Percentiles rank a stretch among this genome's conserved stretches.
phyloP scores from a whole-genome alignment of 2,113 vertebrate genomes.

The Syngnathus scovelli region DNA sequence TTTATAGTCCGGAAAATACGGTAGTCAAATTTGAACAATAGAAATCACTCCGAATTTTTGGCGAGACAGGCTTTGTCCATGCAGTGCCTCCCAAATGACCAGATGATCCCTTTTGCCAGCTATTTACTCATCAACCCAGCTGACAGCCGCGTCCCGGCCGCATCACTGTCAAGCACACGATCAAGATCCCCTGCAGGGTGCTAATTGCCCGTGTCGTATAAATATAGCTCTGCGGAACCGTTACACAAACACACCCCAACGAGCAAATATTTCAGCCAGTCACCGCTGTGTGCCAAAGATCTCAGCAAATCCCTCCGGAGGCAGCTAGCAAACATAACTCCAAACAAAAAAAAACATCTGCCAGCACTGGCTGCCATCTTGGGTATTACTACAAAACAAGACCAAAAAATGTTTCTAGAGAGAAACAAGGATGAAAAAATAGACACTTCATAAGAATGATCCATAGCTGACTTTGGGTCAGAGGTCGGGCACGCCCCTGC shows the following conservation, averaged over 20 bases:
- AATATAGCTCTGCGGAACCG: slow-evolving; percentile 13
- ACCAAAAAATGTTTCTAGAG: too few relatives aligned
- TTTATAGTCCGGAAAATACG: too few relatives aligned
- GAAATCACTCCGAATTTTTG: not conserved
- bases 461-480: not conserved
- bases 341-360: slow-evolving; percentile 29
- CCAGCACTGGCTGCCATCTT: not conserved
- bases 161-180: slow-evolving; percentile 24
- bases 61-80: not conserved
- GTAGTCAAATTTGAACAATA: not conserved
- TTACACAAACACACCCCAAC: not conserved
- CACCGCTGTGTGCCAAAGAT: slow-evolving; percentile 22
- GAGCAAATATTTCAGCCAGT: slow-evolving; percentile 30
- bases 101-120: slow-evolving; percentile 14
- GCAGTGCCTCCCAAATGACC: slow-evolving; percentile 8
- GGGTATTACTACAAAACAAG: not conserved
- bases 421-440: not conserved
- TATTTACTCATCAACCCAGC: slow-evolving; percentile 16
- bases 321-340: slow-evolving; percentile 18
- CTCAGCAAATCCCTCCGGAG: slow-evolving; percentile 10
- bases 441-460: not conserved
- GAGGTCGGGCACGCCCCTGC: not conserved
- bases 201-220: slow-evolving; percentile 39
- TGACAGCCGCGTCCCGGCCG: slow-evolving; percentile 33
- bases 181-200: slow-evolving; percentile 42